These are phyloP conservation scores for Cheilosia variabilis DNA, from an alignment of 2,888 invertebrate genomes.

Conservation along the genomic window DNA sequence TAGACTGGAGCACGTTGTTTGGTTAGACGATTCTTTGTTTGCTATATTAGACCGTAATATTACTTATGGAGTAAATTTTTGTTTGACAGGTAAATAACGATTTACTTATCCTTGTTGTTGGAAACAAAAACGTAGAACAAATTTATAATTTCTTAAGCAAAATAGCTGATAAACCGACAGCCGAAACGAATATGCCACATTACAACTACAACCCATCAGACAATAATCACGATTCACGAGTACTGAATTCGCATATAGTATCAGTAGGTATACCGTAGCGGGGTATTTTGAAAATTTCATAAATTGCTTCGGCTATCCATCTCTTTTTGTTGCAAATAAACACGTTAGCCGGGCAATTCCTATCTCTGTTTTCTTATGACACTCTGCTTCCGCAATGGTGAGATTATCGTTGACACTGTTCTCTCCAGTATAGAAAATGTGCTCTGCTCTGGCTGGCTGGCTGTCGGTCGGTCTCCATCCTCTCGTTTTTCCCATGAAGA, in stretches of 20 bases:
- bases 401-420: conserved; percentile 6
- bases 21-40: not conserved
- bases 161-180: conserved; percentile 21
- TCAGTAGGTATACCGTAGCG: not conserved
- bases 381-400: conserved; percentile 9
- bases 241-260: conserved; percentile 49
- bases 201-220: conserved; percentile 45
- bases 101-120: not conserved
- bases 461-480: not conserved
- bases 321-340: conserved; percentile 32
- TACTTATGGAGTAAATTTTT: not conserved
- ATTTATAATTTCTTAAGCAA: not conserved
- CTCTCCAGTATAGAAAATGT: conserved; percentile 2
- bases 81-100: not conserved
- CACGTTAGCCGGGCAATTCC: conserved; percentile 12
- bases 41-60: not conserved
- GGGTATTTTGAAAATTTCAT: conserved; percentile 15
- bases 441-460: not conserved
- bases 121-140: not conserved
- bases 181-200: conserved; percentile 48
- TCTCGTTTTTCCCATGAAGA: conserved; percentile 7
- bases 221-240: conserved; percentile 55
- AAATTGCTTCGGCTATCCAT: conserved; percentile 1
- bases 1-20: conserved; percentile 26
- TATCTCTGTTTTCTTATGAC: conserved; percentile 14